Evolutionary conservation across 2,797 vertebrate genomes (phyloP).

Genomic region (Chiloscyllium punctatum): DNA sequence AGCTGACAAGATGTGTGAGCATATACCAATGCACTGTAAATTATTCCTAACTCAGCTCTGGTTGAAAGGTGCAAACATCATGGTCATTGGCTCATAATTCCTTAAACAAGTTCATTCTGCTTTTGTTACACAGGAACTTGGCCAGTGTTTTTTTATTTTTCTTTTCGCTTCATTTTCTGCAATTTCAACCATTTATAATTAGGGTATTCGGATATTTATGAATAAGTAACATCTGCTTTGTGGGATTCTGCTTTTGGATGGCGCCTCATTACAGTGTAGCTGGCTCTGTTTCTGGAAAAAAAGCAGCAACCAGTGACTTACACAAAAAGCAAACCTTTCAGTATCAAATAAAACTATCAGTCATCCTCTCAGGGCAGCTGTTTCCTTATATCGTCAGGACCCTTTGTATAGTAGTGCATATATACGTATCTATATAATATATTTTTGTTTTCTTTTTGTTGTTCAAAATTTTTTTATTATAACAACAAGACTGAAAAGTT

Average conservation of each 20-base stretch:
- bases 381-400: background rate
- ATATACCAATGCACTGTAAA: background rate
- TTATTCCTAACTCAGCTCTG: background rate
- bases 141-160: background rate
- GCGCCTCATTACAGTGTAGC: background rate
- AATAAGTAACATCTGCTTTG: background rate
- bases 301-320: background rate
- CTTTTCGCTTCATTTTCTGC: background rate
- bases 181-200: background rate
- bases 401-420: slow-evolving; percentile 15
- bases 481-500: slow-evolving; percentile 32
- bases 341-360: background rate
- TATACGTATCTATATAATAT: background rate
- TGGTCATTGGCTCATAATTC: background rate
- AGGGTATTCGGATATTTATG: background rate
- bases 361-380: background rate
- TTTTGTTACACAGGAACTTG: background rate
- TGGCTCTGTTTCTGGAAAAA: background rate
- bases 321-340: background rate
- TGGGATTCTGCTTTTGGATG: background rate
- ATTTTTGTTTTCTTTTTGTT: slow-evolving; percentile 10
- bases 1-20: background rate
- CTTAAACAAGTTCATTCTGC: background rate
- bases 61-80: background rate
- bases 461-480: slow-evolving; percentile 26